Conservation (phyloP, 1,140 invertebrate genomes). For the Teleopsis dalmanni region DNA sequence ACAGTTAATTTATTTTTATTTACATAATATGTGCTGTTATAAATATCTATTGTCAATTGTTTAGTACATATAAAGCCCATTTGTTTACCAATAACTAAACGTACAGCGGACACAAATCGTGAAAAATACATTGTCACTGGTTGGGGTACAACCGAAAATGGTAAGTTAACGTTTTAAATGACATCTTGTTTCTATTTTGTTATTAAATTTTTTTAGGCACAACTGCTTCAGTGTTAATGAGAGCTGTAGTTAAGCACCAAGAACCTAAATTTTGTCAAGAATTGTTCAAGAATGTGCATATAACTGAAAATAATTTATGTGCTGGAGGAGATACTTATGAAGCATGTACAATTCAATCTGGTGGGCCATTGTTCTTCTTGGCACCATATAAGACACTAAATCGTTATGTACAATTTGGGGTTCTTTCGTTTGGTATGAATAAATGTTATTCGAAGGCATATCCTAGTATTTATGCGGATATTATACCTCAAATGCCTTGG, state of each 20-base stretch:
- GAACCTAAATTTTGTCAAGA: not conserved
- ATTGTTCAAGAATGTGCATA: not conserved
- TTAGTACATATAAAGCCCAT: slow-evolving; percentile 31
- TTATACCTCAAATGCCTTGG: slow-evolving; percentile 37
- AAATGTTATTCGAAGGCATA: slow-evolving; percentile 20
- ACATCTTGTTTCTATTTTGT: not conserved
- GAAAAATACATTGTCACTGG: slow-evolving; percentile 31
- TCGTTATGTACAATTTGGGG: slow-evolving; percentile 32
- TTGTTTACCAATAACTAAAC: slow-evolving; percentile 26
- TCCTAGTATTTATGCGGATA: slow-evolving; percentile 35
- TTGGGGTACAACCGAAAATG: slow-evolving; percentile 28
- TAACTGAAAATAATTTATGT: slow-evolving; percentile 52
- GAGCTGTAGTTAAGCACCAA: too few species aligned
- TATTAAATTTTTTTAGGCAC: too few species aligned
- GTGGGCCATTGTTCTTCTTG: slow-evolving; percentile 55
- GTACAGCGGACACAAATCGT: slow-evolving; percentile 10
- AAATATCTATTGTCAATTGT: not conserved
- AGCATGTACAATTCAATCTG: slow-evolving; percentile 66
- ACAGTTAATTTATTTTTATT: slow-evolving; percentile 9
- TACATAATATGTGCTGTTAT: too few species aligned
- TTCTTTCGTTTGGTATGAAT: slow-evolving; percentile 26
- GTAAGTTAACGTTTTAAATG: slow-evolving; percentile 1
- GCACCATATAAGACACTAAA: slow-evolving; percentile 14
- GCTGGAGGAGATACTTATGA: slow-evolving; percentile 57
- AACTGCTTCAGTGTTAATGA: too few species aligned